A percentile compares a stretch with the other conserved stretches of the same genome.
These are phyloP conservation scores for Felis catus DNA, from an alignment of 2,113 vertebrate genomes.

Conservation along the genomic window F.catus_Fca126_mat1.0 CM031414.1:78744001-78744500, in stretches of 20 bases:
- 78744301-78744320: not conserved
- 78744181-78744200: not conserved
- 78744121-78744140: not conserved
- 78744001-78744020: not conserved
- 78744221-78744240: not conserved
- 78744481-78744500: not conserved
- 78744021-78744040: not conserved
- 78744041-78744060: not conserved
- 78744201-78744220: not conserved
- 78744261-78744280: not conserved
- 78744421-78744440: not conserved
- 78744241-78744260: not conserved
- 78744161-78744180: slow-evolving; percentile 15
- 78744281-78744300: not conserved
- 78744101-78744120: not conserved
- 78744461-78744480: not conserved
- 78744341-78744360: not conserved
- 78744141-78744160: not conserved
- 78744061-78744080: not conserved
- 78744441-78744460: not conserved
- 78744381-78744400: not conserved
- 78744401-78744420: not conserved
- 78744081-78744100: not conserved
- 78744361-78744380: not conserved
- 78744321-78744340: not conserved